Evolutionary conservation across 2,797 vertebrate species (phyloP), one percentile per base, ranked within the genome.

Genomic region (Pseudochromis fuscus): DNA sequence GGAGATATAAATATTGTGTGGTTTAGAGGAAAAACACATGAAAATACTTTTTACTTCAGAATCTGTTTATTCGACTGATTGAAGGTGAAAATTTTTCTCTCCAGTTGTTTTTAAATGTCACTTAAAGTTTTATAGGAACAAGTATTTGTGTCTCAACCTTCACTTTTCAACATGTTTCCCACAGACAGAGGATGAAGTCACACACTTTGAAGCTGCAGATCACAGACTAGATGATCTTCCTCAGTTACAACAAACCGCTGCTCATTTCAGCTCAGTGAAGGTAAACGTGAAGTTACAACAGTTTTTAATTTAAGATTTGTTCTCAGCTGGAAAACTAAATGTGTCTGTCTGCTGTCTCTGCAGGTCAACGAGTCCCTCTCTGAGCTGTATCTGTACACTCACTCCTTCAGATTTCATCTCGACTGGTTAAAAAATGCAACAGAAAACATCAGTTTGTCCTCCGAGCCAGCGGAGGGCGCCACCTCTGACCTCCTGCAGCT

Each of bases 341-440:
- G 7, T 21, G n/a, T 52, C 2, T 19, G 0, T 58, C 62, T 42
- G 4, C 21, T 38, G 42, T 51, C 15, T 31, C 68, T 49, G 7
- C 86, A 94, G 93, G 19, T 78, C 4, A 91, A 90, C 1, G 58
- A 82, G 60, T 87, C 90, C 0, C 75, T 94, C 3, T 48, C 72
- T 12, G 64, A 84, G 70, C 77, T 94, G 31, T 69, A 68, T 0
- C 46, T 5, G 0, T 57, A 80, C 61, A 37, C 75, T 0, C 69
- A 82, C 49, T 58, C 77, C 46, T 91, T 91, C 75, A 64, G 45
- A 24, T 33, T 87, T 6, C 91, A 94, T 7, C 16, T 89, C 0
- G 67, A 91, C 37, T 93, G 93, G 93, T 21, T 94, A 44, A 78
- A 75, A 61, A 49, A 49, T 1, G 79, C 68, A 8, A 72, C 78